phyloP scores from a whole-genome alignment of 2,113 vertebrate genomes.

The Petroica traversi region DNA sequence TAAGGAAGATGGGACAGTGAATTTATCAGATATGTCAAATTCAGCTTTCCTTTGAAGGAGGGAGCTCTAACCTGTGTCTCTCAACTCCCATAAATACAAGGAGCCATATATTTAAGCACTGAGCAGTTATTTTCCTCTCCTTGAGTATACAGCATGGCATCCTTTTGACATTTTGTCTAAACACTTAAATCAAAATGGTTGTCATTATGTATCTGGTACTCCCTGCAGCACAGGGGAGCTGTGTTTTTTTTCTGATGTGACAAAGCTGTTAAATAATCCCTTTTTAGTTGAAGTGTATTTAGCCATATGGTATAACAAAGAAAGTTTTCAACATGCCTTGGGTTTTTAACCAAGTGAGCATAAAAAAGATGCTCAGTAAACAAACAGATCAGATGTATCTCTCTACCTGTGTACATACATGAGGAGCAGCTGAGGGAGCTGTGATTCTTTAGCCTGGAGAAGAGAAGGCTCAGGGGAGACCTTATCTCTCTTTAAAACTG shows the following conservation, averaged over 20 bases:
- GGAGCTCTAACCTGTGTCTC: background rate
- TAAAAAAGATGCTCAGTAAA: background rate
- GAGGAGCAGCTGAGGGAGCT: background rate
- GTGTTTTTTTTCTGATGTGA: background rate
- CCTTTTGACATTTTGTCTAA: conserved; percentile 13
- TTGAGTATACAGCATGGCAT: background rate
- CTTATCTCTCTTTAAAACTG: too few relatives aligned
- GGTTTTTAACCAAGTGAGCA: background rate
- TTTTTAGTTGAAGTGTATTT: background rate
- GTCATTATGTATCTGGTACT: background rate
- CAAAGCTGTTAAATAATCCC: background rate
- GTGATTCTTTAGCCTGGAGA: background rate
- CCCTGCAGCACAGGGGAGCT: background rate
- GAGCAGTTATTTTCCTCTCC: background rate
- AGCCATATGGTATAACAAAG: conserved; percentile 8
- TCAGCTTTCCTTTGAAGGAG: conserved; percentile 1
- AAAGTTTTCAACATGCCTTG: conserved; percentile 3
- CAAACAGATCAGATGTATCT: background rate
- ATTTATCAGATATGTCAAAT: background rate
- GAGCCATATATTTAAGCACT: background rate
- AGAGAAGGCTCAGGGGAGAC: background rate
- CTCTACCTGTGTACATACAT: background rate
- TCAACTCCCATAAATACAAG: background rate
- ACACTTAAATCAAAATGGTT: conserved; percentile 24
- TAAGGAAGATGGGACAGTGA: background rate